Percentiles rank a stretch among this genome's conserved stretches.
Evolutionary conservation across 2,888 invertebrate genomes (phyloP).

Genomic region (Athrips mouffetella): DNA sequence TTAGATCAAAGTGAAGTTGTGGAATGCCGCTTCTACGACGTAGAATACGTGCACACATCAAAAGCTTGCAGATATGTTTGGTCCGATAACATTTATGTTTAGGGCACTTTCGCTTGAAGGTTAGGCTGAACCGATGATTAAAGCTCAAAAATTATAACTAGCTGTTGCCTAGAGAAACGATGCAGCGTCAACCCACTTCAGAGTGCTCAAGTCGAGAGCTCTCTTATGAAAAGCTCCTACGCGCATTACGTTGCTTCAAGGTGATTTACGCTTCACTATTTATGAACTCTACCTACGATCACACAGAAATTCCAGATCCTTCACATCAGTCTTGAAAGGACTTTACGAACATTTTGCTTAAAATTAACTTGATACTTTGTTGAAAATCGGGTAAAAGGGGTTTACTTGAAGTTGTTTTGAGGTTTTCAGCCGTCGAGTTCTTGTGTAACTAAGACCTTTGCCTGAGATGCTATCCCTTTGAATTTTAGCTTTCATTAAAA

Average conservation of each 20-base stretch:
- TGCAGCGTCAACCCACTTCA: constrained; percentile 47
- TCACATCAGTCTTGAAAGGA: constrained; percentile 3
- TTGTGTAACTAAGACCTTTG: background rate
- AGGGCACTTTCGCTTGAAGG: no score
- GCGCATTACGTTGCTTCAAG: constrained; percentile 50
- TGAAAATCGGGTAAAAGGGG: background rate
- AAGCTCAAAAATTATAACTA: constrained; percentile 2
- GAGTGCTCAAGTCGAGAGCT: constrained; percentile 51
- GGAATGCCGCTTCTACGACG: constrained; percentile 19
- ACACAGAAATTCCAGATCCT: constrained; percentile 9
- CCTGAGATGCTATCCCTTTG: background rate
- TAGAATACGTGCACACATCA: constrained; percentile 23
- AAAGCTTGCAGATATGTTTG: no score
- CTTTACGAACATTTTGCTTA: constrained; percentile 3
- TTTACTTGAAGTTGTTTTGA: constrained; percentile 7
- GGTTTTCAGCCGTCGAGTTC: constrained; percentile 4
- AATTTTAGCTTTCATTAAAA: background rate
- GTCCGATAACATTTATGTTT: no score
- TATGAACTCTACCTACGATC: constrained; percentile 23
- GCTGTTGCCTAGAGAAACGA: constrained; percentile 14
- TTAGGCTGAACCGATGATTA: no score
- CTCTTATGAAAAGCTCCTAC: constrained; percentile 58
- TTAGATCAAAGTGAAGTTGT: constrained; percentile 30
- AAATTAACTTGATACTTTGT: constrained; percentile 7
- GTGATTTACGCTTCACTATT: constrained; percentile 50